phyloP scores from a whole-genome alignment of 2,113 vertebrate species.

The Nycticryphes semicollaris region DNA sequence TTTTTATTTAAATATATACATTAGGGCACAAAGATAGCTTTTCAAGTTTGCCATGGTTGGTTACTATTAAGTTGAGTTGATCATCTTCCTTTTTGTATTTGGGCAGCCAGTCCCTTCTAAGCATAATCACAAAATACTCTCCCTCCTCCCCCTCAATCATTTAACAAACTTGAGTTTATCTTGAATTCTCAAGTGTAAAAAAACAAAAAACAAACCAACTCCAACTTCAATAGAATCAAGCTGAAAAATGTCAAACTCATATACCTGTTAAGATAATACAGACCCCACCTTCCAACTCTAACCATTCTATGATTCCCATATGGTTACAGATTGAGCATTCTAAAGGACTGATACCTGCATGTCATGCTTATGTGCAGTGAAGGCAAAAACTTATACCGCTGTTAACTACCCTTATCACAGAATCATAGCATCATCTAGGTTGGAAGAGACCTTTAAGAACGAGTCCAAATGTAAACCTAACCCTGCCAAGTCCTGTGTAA shows the following conservation, averaged over 20 bases:
- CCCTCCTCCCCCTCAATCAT: fast-evolving
- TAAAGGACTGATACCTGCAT: background rate
- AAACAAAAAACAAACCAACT: too few species aligned
- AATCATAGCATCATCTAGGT: background rate
- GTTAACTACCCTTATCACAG: background rate
- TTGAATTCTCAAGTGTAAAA: background rate
- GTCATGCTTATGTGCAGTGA: background rate
- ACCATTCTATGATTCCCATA: too few species aligned
- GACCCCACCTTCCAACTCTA: background rate
- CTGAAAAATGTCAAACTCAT: background rate
- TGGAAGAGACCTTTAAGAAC: background rate
- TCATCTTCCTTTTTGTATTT: background rate
- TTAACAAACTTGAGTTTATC: background rate
- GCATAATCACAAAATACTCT: background rate
- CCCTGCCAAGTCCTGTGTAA: background rate
- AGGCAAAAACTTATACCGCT: background rate
- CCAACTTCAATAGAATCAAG: background rate
- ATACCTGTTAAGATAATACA: background rate
- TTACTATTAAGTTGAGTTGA: background rate
- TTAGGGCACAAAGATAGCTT: background rate
- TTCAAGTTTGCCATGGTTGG: background rate
- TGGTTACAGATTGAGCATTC: background rate
- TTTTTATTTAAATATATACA: background rate
- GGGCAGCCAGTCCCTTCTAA: background rate
- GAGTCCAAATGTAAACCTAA: background rate